These are phyloP conservation scores for Nematolebias whitei DNA, from an alignment of 2,113 vertebrate species.

Conservation along the genomic window DNA sequence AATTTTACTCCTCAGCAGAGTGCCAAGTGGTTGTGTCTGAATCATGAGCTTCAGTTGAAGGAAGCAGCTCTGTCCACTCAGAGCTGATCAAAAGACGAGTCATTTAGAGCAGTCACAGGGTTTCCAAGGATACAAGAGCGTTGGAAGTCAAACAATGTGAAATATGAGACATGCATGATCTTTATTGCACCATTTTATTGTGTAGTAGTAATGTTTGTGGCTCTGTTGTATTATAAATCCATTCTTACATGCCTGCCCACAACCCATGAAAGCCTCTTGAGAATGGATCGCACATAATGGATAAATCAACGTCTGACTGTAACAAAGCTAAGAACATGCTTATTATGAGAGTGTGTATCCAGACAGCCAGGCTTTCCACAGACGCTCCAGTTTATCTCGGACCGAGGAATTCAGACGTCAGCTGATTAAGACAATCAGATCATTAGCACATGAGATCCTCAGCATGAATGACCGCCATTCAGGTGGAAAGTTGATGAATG, in stretches of 20 bases:
- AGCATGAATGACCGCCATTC: constrained; percentile 45
- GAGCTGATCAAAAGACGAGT: constrained; percentile 41
- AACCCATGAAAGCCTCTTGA: constrained; percentile 20
- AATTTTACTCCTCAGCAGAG: constrained; percentile 14
- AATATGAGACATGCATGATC: not conserved
- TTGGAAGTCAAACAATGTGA: constrained; percentile 3
- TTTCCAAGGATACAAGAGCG: constrained; percentile 57
- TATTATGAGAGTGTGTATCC: constrained; percentile 39
- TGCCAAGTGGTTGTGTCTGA: constrained; percentile 54
- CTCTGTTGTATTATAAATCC: not conserved
- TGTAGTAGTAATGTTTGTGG: not conserved
- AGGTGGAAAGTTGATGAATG: constrained; percentile 32
- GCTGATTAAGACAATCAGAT: constrained; percentile 21
- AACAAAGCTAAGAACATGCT: constrained; percentile 1
- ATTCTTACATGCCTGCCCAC: constrained; percentile 9
- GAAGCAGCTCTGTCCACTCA: constrained; percentile 55
- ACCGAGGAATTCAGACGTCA: constrained; percentile 36
- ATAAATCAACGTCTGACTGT: constrained; percentile 16
- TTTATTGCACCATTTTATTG: constrained; percentile 8
- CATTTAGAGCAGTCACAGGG: constrained; percentile 68
- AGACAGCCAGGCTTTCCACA: constrained; percentile 18
- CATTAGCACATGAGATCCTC: constrained; percentile 30
- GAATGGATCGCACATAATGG: constrained; percentile 21
- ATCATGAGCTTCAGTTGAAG: constrained; percentile 41
- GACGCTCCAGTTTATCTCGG: constrained; percentile 20